A percentile compares a stretch with the other conserved stretches of the same genome.
Conservation (phyloP, 2,113 vertebrate species). For the Serinus canaria region DNA sequence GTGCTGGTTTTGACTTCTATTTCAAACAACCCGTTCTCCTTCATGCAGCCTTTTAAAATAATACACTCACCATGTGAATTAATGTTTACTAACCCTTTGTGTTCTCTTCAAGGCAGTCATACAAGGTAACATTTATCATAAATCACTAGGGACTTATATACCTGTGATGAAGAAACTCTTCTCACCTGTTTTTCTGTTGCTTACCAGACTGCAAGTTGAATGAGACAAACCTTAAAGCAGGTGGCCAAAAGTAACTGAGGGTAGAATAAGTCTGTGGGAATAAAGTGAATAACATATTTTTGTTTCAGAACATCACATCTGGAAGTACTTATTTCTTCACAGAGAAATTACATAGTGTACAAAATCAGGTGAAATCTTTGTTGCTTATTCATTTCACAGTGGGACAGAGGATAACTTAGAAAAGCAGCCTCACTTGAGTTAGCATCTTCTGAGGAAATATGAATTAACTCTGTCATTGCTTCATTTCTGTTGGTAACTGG, state of each 20-base stretch:
- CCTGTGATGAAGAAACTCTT: not conserved
- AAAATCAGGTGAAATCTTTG: not conserved
- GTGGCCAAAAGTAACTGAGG: not conserved
- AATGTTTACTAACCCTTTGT: not conserved
- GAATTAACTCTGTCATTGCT: not conserved
- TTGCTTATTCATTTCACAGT: not conserved
- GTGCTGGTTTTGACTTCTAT: not conserved
- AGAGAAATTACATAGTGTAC: not conserved
- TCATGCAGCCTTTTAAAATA: not conserved
- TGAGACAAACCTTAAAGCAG: not conserved
- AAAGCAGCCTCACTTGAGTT: not conserved
- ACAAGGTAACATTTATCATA: not conserved
- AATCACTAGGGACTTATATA: not conserved
- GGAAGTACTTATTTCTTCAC: not conserved
- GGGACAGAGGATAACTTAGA: not conserved
- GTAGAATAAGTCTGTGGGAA: not conserved
- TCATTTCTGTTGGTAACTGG: not conserved
- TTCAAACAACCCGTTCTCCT: not conserved
- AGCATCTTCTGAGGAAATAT: not conserved
- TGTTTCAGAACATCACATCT: not conserved
- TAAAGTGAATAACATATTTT: not conserved
- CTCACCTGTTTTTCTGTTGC: not conserved
- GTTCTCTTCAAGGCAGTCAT: not conserved
- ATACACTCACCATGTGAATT: not conserved
- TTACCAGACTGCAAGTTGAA: not conserved